Evolutionary conservation across 2,113 vertebrate genomes (phyloP).

Genomic region (Lepidothrix coronata): DNA sequence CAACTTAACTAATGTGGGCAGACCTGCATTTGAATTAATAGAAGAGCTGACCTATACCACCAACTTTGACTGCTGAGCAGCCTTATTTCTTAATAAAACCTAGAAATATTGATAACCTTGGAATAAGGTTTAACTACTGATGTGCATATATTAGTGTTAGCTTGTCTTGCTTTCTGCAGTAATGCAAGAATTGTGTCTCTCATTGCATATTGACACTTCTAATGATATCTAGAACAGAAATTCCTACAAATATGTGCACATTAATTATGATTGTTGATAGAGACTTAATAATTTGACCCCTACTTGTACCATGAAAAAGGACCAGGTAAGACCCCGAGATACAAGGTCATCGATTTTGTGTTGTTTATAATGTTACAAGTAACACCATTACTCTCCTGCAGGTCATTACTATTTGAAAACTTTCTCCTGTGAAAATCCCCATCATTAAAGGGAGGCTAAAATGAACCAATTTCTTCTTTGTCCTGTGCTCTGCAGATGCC

Average conservation of each 20-base stretch:
- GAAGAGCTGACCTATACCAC: neutral
- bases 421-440: neutral
- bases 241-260: neutral
- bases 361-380: neutral
- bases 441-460: neutral
- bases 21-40: neutral
- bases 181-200: neutral
- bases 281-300: neutral
- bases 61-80: neutral
- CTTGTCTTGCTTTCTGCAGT: neutral
- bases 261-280: neutral
- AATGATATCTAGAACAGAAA: neutral
- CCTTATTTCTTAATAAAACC: neutral
- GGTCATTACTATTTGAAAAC: neutral
- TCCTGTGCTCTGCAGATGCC: neutral
- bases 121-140: neutral
- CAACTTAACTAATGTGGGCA: neutral
- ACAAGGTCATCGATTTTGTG: neutral
- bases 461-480: neutral
- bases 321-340: neutral
- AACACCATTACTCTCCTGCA: neutral
- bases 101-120: neutral
- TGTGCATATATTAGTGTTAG: neutral
- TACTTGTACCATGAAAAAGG: neutral
- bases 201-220: neutral